Evolutionary conservation across 2,888 invertebrate species (phyloP).

Genomic region (Lasioglossum pauxillum): DNA sequence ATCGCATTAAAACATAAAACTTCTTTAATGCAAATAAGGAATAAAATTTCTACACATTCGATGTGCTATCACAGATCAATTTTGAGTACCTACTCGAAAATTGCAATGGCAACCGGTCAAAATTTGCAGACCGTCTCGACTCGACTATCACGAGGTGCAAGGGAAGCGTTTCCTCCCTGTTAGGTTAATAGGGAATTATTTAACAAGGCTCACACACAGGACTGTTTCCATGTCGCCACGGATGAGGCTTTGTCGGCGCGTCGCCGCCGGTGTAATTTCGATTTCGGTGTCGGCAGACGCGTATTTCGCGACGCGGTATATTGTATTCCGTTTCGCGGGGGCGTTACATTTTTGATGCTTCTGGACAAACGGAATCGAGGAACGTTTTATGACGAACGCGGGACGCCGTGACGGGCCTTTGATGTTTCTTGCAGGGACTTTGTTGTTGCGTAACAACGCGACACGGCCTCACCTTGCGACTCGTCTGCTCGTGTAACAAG

Average conservation of each 20-base stretch:
- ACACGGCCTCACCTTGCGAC: neutral
- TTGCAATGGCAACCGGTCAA: neutral
- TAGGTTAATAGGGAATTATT: slow-evolving; percentile 53
- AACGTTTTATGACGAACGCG: slow-evolving; percentile 51
- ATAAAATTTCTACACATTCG: neutral
- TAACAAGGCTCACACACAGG: slow-evolving; percentile 27
- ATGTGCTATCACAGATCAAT: too few relatives aligned
- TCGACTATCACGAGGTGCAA: neutral
- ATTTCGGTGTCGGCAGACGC: slow-evolving; percentile 14
- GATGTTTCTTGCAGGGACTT: slow-evolving; percentile 53
- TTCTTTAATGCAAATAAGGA: neutral
- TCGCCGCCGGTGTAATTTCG: slow-evolving; percentile 54
- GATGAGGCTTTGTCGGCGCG: slow-evolving; percentile 47
- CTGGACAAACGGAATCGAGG: slow-evolving; percentile 58
- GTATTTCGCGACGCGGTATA: slow-evolving; percentile 36
- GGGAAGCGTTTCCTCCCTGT: slow-evolving; percentile 13
- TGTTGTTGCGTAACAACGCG: slow-evolving; percentile 21
- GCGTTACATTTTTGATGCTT: slow-evolving; percentile 54
- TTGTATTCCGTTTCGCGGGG: slow-evolving; percentile 54
- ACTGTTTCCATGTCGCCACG: slow-evolving; percentile 31
- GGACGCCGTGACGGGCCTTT: slow-evolving; percentile 13
- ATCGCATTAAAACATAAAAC: neutral
- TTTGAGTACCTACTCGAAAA: neutral
- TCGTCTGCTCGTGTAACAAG: slow-evolving; percentile 27
- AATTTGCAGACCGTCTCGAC: neutral